Base-by-base conservation (phyloP, 2,797 vertebrate genomes). In the Cuniculus paca region DNA sequence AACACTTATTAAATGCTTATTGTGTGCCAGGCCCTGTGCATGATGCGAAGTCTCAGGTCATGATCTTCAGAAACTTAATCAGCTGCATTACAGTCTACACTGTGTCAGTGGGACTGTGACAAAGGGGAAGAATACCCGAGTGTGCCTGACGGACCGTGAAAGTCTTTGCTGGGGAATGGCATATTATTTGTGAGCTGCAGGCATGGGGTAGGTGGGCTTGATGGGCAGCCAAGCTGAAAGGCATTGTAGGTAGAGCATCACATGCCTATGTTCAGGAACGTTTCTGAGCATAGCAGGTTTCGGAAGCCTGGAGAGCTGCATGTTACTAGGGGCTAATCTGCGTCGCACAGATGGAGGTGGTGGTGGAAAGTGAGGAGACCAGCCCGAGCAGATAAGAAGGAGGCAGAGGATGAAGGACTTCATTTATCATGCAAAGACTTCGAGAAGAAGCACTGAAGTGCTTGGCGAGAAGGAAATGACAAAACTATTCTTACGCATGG, bases 61-160 rank as follows among this genome's bases (percentile, higher is more conserved):
- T 63, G 70, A 91, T 70, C 80, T 93, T 61, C 45, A 84, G 90
- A 93, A 94, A 68, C 17, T 42, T 28, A 89, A 36, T 34, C 42
- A 60, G 4, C 24, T 94, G 52, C 39, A 12, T n/a, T 87, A 50
- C 19, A 58, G 50, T 39, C 72, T 75, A 31, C 72, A 75, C 72
- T 31, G 13, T n/a, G 2, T 92, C 81, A 74, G 10, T 39, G 34
- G 16, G n/a, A 61, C 28, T 58, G 31, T 65, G 70, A 45, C 42
- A 75, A 63, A 85, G 65, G 45, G 52, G 83, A 65, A 85, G 54
- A 81, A 92, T 84, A 72, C 50, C 20, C 52, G 10, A 90, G 83
- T 45, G 20, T 45, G n/a, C 54, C 77, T 86, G 42, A 77, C 36
- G 16, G 22, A 13, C 45, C 2, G 48, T 87, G 45, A 72, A 90